These are phyloP conservation scores for Sarcophaga rosellei DNA, from an alignment of 2,888 invertebrate genomes.

Conservation along the genomic window DNA sequence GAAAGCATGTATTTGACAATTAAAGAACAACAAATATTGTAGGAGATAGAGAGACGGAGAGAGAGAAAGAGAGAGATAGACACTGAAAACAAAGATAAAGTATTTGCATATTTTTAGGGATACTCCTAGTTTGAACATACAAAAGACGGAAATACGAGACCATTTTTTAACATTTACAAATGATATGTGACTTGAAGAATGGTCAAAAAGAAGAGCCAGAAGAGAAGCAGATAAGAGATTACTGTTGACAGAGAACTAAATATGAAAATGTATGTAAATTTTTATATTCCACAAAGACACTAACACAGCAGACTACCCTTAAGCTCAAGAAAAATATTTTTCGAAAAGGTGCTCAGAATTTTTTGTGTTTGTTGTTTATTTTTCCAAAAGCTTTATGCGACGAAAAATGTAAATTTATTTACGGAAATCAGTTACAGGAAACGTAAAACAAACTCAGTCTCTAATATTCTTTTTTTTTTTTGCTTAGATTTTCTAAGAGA, in stretches of 20 bases:
- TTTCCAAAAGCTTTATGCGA: background rate
- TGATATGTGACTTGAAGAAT: slow-evolving; percentile 69
- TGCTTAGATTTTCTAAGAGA: background rate
- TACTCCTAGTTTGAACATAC: slow-evolving; percentile 19
- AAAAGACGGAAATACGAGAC: slow-evolving; percentile 67
- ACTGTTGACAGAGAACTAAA: slow-evolving; percentile 1
- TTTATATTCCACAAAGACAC: slow-evolving; percentile 48
- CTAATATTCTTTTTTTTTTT: background rate
- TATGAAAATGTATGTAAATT: background rate
- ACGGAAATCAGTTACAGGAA: slow-evolving; percentile 26
- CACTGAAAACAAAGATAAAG: slow-evolving; percentile 2
- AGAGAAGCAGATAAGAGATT: background rate
- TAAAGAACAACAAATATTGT: slow-evolving; percentile 11
- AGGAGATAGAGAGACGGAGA: background rate
- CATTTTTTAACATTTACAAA: slow-evolving; percentile 77
- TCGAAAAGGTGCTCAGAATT: background rate
- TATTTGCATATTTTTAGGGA: slow-evolving; percentile 47
- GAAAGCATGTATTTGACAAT: slow-evolving; percentile 36
- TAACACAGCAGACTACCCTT: background rate
- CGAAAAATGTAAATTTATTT: slow-evolving; percentile 31
- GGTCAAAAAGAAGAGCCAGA: slow-evolving; percentile 8
- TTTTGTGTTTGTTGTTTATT: background rate
- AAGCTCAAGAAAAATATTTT: background rate
- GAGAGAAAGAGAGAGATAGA: slow-evolving; percentile 15
- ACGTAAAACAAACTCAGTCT: slow-evolving; percentile 24